These are phyloP conservation scores for Megatriorchis doriae DNA, from an alignment of 2,113 vertebrate genomes.

Conservation along the genomic window DNA sequence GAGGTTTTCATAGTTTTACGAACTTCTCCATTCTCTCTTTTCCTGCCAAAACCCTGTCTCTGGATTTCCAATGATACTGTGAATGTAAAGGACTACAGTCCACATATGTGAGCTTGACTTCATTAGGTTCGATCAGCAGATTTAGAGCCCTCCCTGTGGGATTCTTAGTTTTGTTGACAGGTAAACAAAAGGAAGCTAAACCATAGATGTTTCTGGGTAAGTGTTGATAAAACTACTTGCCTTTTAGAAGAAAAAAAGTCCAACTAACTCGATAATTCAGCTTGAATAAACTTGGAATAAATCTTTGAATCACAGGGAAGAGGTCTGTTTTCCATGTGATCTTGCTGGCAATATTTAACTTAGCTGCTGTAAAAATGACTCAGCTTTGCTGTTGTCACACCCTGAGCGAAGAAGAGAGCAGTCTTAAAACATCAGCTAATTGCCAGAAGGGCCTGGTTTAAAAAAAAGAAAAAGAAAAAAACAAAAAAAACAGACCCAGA, in stretches of 20 bases:
- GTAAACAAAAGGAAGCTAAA: background rate
- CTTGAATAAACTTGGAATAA: conserved; percentile 2
- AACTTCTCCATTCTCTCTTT: background rate
- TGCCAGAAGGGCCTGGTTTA: background rate
- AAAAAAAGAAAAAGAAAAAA: background rate
- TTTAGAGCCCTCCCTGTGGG: background rate
- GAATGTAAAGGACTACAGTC: background rate
- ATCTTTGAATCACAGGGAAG: background rate
- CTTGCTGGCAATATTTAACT: conserved; percentile 3
- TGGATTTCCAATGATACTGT: background rate
- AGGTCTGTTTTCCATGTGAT: background rate
- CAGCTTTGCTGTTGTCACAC: conserved; percentile 40
- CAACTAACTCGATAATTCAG: background rate
- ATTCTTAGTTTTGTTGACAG: background rate
- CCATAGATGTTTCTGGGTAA: background rate
- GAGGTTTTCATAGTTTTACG: background rate
- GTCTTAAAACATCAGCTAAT: conserved; percentile 14
- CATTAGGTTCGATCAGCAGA: background rate
- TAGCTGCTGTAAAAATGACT: conserved; percentile 34
- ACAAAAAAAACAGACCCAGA: background rate
- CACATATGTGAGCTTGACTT: background rate
- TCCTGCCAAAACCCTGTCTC: background rate
- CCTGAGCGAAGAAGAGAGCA: conserved; percentile 7
- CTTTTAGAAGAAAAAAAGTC: background rate
- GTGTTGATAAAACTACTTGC: background rate